phyloP scores from a whole-genome alignment of 2,113 vertebrate genomes.

The Anolis carolinensis region DNA sequence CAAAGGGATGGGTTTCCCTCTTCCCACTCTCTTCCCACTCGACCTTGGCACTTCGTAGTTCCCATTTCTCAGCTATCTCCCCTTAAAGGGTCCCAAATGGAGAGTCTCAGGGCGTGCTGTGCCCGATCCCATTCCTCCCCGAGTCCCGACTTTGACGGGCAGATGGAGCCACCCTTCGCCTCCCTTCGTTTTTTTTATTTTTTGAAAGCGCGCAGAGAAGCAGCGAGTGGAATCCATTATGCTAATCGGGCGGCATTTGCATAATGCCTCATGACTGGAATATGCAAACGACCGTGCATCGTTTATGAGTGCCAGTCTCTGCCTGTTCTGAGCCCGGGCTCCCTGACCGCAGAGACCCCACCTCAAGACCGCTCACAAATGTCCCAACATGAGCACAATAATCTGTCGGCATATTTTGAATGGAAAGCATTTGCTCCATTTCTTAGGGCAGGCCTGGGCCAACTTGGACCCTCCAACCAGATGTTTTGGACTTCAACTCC shows the following conservation, averaged over 20 bases:
- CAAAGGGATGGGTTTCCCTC: too few relatives aligned
- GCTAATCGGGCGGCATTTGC: constrained; percentile 91
- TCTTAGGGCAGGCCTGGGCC: background rate
- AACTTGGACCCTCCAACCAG: too few relatives aligned
- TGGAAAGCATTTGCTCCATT: background rate
- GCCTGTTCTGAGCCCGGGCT: constrained; percentile 32
- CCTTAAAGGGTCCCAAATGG: constrained; percentile 45
- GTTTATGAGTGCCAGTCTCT: constrained; percentile 93
- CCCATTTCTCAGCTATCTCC: constrained; percentile 46
- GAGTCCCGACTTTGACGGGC: background rate
- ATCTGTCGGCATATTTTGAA: constrained; percentile 24
- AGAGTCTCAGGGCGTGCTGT: constrained; percentile 43
- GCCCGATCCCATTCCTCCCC: background rate
- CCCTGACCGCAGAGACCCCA: background rate
- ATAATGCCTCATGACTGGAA: constrained; percentile 94
- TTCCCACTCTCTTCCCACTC: too few relatives aligned
- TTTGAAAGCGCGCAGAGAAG: constrained; percentile 85
- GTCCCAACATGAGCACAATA: constrained; percentile 65
- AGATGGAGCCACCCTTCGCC: constrained; percentile 65
- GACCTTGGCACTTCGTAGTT: background rate
- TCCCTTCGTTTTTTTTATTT: constrained; percentile 79
- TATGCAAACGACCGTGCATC: constrained; percentile 95
- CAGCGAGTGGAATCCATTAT: constrained; percentile 96
- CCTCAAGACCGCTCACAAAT: constrained; percentile 63
- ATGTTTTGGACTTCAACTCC: too few relatives aligned